Conservation (phyloP, 2,888 invertebrate species). For the Neria commutata region DNA sequence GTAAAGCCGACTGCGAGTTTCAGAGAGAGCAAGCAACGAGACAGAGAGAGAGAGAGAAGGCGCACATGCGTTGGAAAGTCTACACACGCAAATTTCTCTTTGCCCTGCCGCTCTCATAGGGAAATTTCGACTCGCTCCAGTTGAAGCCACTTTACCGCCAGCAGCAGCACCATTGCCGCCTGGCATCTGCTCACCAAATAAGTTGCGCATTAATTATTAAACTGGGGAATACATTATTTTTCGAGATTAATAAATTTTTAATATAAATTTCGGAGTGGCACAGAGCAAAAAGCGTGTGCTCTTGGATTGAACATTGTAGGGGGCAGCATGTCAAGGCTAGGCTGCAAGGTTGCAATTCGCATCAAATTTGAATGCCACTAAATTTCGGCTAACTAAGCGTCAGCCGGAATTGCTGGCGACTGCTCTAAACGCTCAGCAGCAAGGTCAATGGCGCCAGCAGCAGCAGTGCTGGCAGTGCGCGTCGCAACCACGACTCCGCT, state of each 20-base stretch:
- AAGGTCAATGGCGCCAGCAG: background rate
- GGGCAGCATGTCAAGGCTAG: background rate
- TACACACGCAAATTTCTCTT: background rate
- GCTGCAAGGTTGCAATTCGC: too few species aligned
- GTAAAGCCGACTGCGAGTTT: too few species aligned
- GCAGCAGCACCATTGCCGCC: conserved; percentile 2
- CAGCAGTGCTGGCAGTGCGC: background rate
- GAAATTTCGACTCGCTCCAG: background rate
- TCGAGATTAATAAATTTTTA: too few species aligned
- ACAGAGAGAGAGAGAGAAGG: background rate
- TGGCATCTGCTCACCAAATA: conserved; percentile 17
- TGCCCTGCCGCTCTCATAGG: too few species aligned
- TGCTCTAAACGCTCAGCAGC: background rate
- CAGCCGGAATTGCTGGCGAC: too few species aligned
- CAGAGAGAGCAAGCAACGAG: too few species aligned
- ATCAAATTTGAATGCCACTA: too few species aligned
- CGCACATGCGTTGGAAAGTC: conserved; percentile 32
- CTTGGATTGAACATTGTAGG: background rate
- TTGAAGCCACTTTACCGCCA: too few species aligned
- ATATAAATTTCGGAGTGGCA: background rate
- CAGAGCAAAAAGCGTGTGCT: background rate
- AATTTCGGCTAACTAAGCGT: too few species aligned
- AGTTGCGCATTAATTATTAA: conserved; percentile 30
- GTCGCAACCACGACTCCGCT: background rate
- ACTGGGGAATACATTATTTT: background rate